Base-by-base conservation (phyloP, 2,797 vertebrate species). In the Falco concolor region DNA sequence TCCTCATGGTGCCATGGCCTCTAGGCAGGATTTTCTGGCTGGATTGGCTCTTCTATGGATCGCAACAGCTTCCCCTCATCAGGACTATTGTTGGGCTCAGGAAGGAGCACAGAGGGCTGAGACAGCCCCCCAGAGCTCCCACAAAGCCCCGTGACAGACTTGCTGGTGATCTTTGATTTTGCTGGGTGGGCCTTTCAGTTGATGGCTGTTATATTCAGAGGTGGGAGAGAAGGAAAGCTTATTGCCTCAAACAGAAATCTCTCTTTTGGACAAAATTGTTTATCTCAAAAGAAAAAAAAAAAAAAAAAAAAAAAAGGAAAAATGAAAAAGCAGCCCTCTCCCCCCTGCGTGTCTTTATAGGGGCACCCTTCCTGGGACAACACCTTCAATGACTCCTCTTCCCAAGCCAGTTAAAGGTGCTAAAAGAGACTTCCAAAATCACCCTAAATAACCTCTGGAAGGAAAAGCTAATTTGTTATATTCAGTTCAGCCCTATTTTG, bases 311-410 rank as follows among this genome's bases (percentile, higher is more conserved):
- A 38, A 11, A 38, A 38, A 38, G 10, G 6, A n/a, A 34, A 44
- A 10, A 23, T 2, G 2, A 34, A 23, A 53, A 22, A 6, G 6
- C 25, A 7, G 1, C 6, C 7, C 3, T 28, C 32, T 70, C 9
- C 12, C 10, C 28, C 6, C 6, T 21, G 49, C 4, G 3, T 12
- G 7, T 50, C 14, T 72, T 45, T 40, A 7, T 3, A 56, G 10
- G 12, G 9, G 32, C 57, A 72, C 13, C 19, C 44, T 52, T 69
- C 38, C 22, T 44, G 30, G 16, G 30, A 13, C 28, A 65, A 6
- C 0, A 2, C 11, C 32, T 53, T 73, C 28, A 47, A 34, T 22
- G 20, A 30, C 59, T 64, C 3, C 0, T 28, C 59, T 50, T 79
- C 50, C 38, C 28, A 24, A 59, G 5, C 4, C 40, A 8, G 21